Conservation (phyloP, 2,113 vertebrate species). For the Irena cyanogastra region DNA sequence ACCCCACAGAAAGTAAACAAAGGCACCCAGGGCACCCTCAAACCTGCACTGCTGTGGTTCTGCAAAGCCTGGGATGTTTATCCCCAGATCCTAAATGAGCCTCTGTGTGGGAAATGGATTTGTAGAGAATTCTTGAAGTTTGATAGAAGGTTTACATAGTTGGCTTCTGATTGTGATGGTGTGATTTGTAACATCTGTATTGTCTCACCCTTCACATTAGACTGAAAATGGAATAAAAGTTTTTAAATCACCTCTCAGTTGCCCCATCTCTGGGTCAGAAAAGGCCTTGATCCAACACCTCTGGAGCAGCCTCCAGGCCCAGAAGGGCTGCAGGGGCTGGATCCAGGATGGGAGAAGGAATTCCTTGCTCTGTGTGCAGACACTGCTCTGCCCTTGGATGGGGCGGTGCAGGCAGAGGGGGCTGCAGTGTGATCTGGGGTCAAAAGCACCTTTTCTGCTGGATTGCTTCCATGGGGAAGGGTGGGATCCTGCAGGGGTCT, state of each 20-base stretch:
- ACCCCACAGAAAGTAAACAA: not conserved
- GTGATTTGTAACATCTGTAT: not conserved
- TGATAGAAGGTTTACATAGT: not conserved
- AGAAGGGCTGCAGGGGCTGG: not conserved
- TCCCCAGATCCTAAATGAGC: not conserved
- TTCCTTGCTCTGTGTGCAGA: not conserved
- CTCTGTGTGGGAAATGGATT: not conserved
- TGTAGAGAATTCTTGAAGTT: not conserved
- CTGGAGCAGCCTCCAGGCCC: not conserved
- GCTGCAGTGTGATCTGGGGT: rapidly evolving
- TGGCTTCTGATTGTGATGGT: not conserved
- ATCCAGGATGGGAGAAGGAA: not conserved
- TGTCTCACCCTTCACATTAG: not conserved
- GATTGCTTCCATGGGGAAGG: not conserved
- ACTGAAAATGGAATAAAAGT: not conserved
- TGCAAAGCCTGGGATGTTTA: not conserved
- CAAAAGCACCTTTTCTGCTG: not conserved
- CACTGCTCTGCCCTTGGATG: not conserved
- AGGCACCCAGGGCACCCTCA: not conserved
- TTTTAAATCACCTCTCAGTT: not conserved
- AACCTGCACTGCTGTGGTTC: rapidly evolving
- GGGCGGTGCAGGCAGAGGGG: not conserved
- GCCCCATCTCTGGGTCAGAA: not conserved
- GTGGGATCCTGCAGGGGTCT: not conserved
- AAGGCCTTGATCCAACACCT: not conserved